A percentile compares a stretch with the other conserved stretches of the same genome.
phyloP scores from a whole-genome alignment of 2,888 invertebrate species.

The Orchestes rusci region DNA sequence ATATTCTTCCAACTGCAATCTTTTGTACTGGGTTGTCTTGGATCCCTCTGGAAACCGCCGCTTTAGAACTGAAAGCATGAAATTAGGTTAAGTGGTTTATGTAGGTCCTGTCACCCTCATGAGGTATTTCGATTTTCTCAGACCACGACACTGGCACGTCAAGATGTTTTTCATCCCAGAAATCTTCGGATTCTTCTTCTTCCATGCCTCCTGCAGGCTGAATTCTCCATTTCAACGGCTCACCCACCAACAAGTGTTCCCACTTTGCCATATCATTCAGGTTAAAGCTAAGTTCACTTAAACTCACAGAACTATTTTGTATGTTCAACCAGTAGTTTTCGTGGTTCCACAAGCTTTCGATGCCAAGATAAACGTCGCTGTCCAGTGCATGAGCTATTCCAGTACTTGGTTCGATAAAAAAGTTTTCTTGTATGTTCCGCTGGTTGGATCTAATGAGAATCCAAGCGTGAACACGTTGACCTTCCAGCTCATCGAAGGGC shows the following conservation, averaged over 20 bases:
- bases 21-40: constrained; percentile 63
- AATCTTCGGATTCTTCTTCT: constrained; percentile 44
- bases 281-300: constrained; percentile 55
- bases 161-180: constrained; percentile 60
- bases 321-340: constrained; percentile 74
- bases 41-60: constrained; percentile 68
- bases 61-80: constrained; percentile 28
- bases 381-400: constrained; percentile 56
- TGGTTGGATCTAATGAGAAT: constrained; percentile 58
- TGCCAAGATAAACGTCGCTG: constrained; percentile 59
- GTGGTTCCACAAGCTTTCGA: constrained; percentile 83
- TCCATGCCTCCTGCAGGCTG: constrained; percentile 44
- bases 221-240: constrained; percentile 49
- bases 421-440: constrained; percentile 54
- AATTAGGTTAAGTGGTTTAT: constrained; percentile 1
- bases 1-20: constrained; percentile 67
- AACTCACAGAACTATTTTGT: constrained; percentile 49
- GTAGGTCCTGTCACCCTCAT: constrained; percentile 36
- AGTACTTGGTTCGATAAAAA: constrained; percentile 81
- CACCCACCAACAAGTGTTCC: constrained; percentile 69
- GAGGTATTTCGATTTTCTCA: constrained; percentile 55
- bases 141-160: constrained; percentile 75
- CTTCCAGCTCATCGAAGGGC: constrained; percentile 58
- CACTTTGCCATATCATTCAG: constrained; percentile 54
- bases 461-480: constrained; percentile 77